Percentiles rank a stretch among this genome's conserved stretches.
Conservation (phyloP, 23 tunicate species). For the Halocynthia roretzi region DNA sequence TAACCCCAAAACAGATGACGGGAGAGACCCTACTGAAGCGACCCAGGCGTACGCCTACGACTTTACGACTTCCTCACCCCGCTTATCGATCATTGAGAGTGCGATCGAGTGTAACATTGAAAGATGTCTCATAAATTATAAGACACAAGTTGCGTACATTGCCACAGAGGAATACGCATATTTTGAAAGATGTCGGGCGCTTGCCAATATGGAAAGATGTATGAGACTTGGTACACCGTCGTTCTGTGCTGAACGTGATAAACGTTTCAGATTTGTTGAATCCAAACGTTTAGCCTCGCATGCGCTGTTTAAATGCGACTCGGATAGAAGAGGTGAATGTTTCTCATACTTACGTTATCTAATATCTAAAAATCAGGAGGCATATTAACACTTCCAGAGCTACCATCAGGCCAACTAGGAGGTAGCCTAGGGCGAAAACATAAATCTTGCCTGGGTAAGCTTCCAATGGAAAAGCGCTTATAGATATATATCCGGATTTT, state of each 20-base stretch:
- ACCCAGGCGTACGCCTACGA: no score
- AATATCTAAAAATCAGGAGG: background rate
- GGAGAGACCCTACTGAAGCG: no score
- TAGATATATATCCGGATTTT: no score
- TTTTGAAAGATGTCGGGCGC: conserved; percentile 5
- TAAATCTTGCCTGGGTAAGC: no score
- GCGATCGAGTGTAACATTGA: background rate
- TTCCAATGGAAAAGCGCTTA: no score
- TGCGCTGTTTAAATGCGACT: background rate
- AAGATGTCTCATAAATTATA: background rate
- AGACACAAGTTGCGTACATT: background rate
- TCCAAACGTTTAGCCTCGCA: conserved; percentile 5
- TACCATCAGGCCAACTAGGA: no score
- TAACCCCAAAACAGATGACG: no score
- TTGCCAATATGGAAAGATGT: background rate
- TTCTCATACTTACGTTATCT: background rate
- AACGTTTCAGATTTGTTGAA: conserved; percentile 6
- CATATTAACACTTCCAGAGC: no score
- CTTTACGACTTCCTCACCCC: no score
- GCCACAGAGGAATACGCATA: background rate
- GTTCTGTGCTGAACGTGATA: background rate
- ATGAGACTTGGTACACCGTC: background rate
- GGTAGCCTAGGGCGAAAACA: no score
- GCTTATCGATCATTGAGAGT: no score
- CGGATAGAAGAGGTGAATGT: background rate